Evolutionary conservation across 2,113 vertebrate genomes (phyloP).

Genomic region (Mola mola): DNA sequence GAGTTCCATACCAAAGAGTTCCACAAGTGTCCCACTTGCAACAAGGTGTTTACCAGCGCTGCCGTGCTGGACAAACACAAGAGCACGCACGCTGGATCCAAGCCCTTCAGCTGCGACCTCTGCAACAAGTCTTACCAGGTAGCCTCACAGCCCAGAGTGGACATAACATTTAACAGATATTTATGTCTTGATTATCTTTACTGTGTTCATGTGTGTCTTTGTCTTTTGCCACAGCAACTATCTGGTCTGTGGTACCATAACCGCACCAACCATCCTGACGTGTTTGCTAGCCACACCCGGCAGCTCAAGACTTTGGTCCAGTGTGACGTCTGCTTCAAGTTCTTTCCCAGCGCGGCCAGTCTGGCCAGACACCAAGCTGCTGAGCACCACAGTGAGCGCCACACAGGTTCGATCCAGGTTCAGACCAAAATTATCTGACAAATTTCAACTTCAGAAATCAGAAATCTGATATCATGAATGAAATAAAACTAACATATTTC

Average conservation of each 20-base stretch:
- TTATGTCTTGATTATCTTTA: neutral
- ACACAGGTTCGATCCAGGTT: too few relatives aligned
- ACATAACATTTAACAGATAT: too few relatives aligned
- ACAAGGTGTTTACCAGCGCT: constrained; percentile 84
- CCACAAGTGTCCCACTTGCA: constrained; percentile 87
- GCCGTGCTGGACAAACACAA: constrained; percentile 86
- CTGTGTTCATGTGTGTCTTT: neutral
- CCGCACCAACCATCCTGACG: constrained; percentile 88
- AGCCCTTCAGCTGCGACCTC: constrained; percentile 90
- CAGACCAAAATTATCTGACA: too few relatives aligned
- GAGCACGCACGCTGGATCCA: constrained; percentile 82
- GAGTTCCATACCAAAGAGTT: constrained; percentile 86
- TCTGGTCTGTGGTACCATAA: constrained; percentile 96
- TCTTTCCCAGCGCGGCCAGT: constrained; percentile 82
- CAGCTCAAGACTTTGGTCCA: constrained; percentile 85
- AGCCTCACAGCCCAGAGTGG: neutral
- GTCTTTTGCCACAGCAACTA: constrained; percentile 84
- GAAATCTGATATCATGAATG: too few relatives aligned
- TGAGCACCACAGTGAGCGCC: constrained; percentile 83
- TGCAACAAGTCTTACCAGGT: constrained; percentile 92
- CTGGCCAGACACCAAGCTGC: constrained; percentile 83
- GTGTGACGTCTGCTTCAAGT: constrained; percentile 87
- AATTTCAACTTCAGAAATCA: too few relatives aligned
- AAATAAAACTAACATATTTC: too few relatives aligned
- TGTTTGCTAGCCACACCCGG: constrained; percentile 85